phyloP scores from a whole-genome alignment of 2,113 vertebrate genomes.

The Melanocharis versteri region DNA sequence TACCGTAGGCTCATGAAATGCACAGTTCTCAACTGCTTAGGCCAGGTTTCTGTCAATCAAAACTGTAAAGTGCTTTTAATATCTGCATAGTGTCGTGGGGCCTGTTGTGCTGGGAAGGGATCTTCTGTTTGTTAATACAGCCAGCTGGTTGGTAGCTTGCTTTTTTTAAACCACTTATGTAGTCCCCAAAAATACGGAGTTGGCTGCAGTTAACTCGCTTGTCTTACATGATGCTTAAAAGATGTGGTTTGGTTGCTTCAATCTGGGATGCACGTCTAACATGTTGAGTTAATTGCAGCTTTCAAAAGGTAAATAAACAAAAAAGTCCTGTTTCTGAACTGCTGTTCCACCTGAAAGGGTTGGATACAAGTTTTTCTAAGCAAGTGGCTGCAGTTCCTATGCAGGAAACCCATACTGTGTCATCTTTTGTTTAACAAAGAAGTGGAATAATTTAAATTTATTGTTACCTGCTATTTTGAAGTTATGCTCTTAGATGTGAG shows the following conservation, averaged over 20 bases:
- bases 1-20: neutral
- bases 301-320: neutral
- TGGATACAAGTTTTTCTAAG: neutral
- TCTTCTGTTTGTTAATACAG: neutral
- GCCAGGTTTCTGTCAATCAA: conserved; percentile 22
- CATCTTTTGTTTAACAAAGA: neutral
- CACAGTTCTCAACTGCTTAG: neutral
- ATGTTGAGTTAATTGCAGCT: neutral
- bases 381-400: neutral
- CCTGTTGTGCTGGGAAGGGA: neutral
- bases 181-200: neutral
- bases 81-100: neutral
- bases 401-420: neutral
- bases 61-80: neutral
- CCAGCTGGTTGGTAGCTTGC: neutral
- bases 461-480: neutral
- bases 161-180: neutral
- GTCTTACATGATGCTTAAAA: neutral
- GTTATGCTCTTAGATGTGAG: neutral
- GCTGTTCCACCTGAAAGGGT: neutral
- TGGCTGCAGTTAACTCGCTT: neutral
- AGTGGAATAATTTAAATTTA: neutral
- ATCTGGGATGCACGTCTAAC: neutral
- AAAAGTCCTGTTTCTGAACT: neutral
- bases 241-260: neutral